phyloP scores from a whole-genome alignment of 1,140 invertebrate species.

The Piezodorus guildinii region DNA sequence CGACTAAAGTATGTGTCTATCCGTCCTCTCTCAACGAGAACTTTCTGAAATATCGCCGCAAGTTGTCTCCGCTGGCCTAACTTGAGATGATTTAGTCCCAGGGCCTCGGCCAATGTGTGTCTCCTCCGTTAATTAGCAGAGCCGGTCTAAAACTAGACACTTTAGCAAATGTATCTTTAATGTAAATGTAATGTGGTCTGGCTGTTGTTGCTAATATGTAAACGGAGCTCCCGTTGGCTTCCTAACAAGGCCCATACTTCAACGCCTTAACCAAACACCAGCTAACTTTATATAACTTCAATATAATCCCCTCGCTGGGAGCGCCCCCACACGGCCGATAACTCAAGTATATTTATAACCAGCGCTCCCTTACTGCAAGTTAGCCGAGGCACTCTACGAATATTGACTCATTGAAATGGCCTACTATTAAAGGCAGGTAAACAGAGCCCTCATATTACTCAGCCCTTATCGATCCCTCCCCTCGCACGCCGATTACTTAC shows the following conservation, averaged over 20 bases:
- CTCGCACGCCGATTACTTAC: not conserved
- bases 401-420: conserved; percentile 5
- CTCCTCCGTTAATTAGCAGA: conserved; percentile 19
- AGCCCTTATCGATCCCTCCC: not conserved
- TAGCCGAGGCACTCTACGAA: not conserved
- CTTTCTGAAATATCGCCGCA: not conserved
- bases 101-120: not conserved
- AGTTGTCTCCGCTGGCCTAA: not conserved
- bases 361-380: not conserved
- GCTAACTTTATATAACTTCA: conserved; percentile 20
- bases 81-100: conserved; percentile 22
- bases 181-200: conserved; percentile 23
- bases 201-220: conserved; percentile 19
- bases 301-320: conserved; percentile 10
- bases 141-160: conserved; percentile 23
- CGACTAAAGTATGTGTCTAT: conserved; percentile 8
- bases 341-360: conserved; percentile 9
- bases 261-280: conserved; percentile 18
- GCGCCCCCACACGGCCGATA: not conserved
- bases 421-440: not conserved
- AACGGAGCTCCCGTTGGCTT: not conserved
- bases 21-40: not conserved
- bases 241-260: conserved; percentile 10
- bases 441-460: not conserved
- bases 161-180: conserved; percentile 25